Percentiles rank a stretch among this genome's conserved stretches.
phyloP scores from a whole-genome alignment of 2,113 vertebrate genomes.

The Urocitellus parryii region DNA sequence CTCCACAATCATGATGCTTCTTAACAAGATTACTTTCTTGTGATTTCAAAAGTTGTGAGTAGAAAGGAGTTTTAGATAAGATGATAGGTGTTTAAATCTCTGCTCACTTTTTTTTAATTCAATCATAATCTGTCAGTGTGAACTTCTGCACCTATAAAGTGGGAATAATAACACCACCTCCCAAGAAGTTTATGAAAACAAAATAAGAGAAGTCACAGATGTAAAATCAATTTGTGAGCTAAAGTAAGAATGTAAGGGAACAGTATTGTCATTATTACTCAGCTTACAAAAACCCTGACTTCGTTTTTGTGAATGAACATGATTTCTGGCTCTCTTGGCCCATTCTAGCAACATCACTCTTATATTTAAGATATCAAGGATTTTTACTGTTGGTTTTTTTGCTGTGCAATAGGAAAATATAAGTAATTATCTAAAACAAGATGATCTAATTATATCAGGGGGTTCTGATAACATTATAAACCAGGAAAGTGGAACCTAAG shows the following conservation, averaged over 20 bases:
- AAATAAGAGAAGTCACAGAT: constrained; percentile 25
- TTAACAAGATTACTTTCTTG: neutral
- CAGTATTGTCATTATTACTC: neutral
- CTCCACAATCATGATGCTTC: neutral
- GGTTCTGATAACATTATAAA: constrained; percentile 77
- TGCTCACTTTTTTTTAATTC: neutral
- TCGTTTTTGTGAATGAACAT: neutral
- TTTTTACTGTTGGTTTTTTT: constrained; percentile 66
- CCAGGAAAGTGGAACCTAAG: constrained; percentile 75
- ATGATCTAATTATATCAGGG: constrained; percentile 76
- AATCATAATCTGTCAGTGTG: neutral
- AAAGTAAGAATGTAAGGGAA: neutral
- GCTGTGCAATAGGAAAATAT: constrained; percentile 74
- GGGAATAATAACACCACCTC: neutral
- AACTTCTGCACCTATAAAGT: constrained; percentile 19
- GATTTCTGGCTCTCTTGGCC: constrained; percentile 19
- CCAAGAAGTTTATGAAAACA: neutral
- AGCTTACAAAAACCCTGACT: constrained; percentile 6
- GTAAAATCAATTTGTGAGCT: constrained; percentile 20
- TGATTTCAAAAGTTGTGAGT: neutral
- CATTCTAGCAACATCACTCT: constrained; percentile 49
- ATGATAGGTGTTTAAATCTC: neutral
- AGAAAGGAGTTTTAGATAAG: neutral
- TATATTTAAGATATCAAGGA: constrained; percentile 53
- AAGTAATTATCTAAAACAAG: constrained; percentile 80